Evolutionary conservation across 2,797 vertebrate species (phyloP), one percentile per base, ranked within the genome.

Genomic region (Neosilurus hyrtlii): DNA sequence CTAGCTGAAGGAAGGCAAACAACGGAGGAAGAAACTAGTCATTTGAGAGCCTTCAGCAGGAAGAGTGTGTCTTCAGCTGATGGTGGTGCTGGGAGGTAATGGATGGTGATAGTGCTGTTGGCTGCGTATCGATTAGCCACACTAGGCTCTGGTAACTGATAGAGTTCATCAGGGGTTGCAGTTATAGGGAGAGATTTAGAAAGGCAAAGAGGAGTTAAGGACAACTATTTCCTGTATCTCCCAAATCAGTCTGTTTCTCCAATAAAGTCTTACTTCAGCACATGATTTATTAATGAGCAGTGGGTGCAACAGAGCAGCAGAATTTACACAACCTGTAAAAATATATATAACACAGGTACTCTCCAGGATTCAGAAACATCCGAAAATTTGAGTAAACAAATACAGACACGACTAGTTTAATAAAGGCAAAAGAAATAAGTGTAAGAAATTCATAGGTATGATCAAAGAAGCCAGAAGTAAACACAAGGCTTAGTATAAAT

Each of bases 51-150:
- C 57, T 62, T 77, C 74, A 24, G 74, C 3, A 20, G 16, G 26
- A 56, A 22, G 52, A 57, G 16, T 73, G 24, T 10, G 71, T 51
- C 68, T 51, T 71, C 22, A 71, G 68, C n/a, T 59, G 54, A 75
- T 59, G 56, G 30, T 62, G 37, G 57, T 66, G 49, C 71, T 68
- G 75, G 57, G 67, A 56, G 77, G 81, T 83, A 85, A 85, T 1
- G 4, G 57, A 51, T 85, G 52, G 76, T 70, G 30, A 73, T 77
- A 77, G 63, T 57, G 54, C 76, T 80, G 66, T 84, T 71, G 76
- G 79, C 70, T 68, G 37, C 82, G 20, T 85, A 86, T 86, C 74
- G 85, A 86, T 86, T 86, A 82, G 76, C 79, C 63, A 37, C 67
- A 9, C 77, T 62, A 54, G 24, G 52, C 74, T 83, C 57, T 74